phyloP scores from a whole-genome alignment of 2,888 invertebrate species.

The Epirrhoe alternata region DNA sequence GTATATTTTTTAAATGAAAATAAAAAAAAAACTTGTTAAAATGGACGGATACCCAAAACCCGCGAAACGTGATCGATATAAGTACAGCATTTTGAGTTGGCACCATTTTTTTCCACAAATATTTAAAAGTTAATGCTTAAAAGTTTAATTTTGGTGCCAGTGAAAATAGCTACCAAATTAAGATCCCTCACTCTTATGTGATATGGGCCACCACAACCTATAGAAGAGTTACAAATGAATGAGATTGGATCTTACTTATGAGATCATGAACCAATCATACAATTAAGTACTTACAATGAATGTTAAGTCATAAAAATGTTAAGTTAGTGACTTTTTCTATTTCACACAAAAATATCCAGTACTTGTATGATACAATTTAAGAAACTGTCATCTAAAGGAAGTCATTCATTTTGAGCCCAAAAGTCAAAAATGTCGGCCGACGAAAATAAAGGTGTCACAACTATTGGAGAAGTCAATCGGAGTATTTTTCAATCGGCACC shows the following conservation, averaged over 20 bases:
- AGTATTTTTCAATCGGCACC: too few species aligned
- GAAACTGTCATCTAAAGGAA: too few species aligned
- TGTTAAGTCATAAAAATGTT: constrained; percentile 24
- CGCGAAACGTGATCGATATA: constrained; percentile 35
- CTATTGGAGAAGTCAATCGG: too few species aligned
- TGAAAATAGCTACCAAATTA: constrained; percentile 6
- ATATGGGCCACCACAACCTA: constrained; percentile 57
- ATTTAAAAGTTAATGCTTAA: not conserved
- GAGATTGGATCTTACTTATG: constrained; percentile 60
- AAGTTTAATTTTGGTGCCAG: constrained; percentile 5
- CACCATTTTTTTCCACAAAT: constrained; percentile 25
- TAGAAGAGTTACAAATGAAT: constrained; percentile 37
- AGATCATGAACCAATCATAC: constrained; percentile 76
- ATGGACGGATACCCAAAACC: constrained; percentile 65
- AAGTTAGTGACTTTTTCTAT: not conserved
- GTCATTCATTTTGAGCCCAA: too few species aligned
- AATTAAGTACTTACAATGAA: constrained; percentile 60
- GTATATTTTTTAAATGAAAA: constrained; percentile 17
- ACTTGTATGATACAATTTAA: not conserved
- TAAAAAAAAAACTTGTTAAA: constrained; percentile 29
- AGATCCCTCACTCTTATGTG: not conserved
- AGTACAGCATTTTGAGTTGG: constrained; percentile 31
- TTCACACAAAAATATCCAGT: not conserved
- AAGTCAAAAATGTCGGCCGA: too few species aligned
- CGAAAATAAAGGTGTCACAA: too few species aligned